A percentile compares a stretch with the other conserved stretches of the same genome.
These are phyloP conservation scores for Cecidostiba fungosa DNA, from an alignment of 2,888 invertebrate genomes.

Conservation along the genomic window DNA sequence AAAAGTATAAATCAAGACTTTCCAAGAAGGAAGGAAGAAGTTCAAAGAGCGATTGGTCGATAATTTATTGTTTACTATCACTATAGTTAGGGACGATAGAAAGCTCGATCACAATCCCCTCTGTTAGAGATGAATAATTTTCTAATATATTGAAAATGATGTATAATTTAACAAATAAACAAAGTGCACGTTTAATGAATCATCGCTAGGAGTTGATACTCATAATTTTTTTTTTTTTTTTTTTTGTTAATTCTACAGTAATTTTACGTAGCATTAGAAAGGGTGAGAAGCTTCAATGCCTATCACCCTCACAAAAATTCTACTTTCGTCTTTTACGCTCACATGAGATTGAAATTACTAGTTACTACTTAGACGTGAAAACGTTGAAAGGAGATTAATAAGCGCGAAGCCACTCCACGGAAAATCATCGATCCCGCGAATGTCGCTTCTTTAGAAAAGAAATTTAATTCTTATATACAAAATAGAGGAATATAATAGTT, in stretches of 20 bases:
- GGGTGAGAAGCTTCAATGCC: slow-evolving; percentile 28
- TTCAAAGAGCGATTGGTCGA: slow-evolving; percentile 31
- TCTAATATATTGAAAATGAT: slow-evolving; percentile 26
- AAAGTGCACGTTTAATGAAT: slow-evolving; percentile 40
- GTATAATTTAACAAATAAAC: slow-evolving; percentile 54
- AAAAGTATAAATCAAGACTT: slow-evolving; percentile 32
- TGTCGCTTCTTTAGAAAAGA: slow-evolving; percentile 11
- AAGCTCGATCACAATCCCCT: slow-evolving; percentile 37
- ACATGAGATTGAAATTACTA: slow-evolving; percentile 66
- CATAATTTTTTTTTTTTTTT: slow-evolving; percentile 31
- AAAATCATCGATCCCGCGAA: slow-evolving; percentile 31
- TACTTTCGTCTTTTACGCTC: slow-evolving; percentile 47
- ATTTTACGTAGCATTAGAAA: slow-evolving; percentile 49
- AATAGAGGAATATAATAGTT: slow-evolving; percentile 35
- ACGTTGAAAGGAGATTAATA: slow-evolving; percentile 67
- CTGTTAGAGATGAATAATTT: not conserved
- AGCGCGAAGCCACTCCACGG: slow-evolving; percentile 50
- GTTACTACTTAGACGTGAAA: slow-evolving; percentile 70
- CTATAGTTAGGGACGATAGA: slow-evolving; percentile 43
- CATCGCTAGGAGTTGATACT: slow-evolving; percentile 25
- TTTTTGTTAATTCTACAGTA: slow-evolving; percentile 43
- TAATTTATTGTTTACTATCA: slow-evolving; percentile 23
- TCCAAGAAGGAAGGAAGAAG: slow-evolving; percentile 4
- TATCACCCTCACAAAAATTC: slow-evolving; percentile 30
- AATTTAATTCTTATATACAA: slow-evolving; percentile 45